Percentiles rank a stretch among this genome's conserved stretches.
Evolutionary conservation across 2,888 invertebrate species (phyloP).

Genomic region (Ectropis crepuscularia): DNA sequence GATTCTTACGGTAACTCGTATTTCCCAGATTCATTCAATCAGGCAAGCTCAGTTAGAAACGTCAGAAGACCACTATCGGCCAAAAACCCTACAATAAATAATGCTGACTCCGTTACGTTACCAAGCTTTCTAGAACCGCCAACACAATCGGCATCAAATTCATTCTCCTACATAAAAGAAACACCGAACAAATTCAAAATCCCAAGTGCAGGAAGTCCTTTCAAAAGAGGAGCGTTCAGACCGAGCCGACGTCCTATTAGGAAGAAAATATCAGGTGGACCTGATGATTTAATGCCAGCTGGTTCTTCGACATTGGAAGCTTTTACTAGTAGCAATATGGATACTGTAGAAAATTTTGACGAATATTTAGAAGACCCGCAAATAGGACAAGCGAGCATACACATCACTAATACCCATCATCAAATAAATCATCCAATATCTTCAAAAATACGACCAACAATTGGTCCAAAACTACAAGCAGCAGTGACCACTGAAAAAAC

Average conservation of each 20-base stretch:
- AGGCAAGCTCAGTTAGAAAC: conserved; percentile 72
- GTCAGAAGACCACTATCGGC: conserved; percentile 64
- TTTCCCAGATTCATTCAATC: conserved; percentile 75
- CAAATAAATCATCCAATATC: conserved; percentile 29
- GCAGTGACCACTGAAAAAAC: conserved; percentile 58
- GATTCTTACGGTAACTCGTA: conserved; percentile 78
- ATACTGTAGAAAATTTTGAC: conserved; percentile 68
- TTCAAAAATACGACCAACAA: conserved; percentile 59
- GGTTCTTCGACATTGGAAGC: conserved; percentile 73
- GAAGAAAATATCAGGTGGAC: conserved; percentile 72
- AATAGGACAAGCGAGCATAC: conserved; percentile 53
- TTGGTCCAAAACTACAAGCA: conserved; percentile 70
- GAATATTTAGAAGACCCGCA: conserved; percentile 65
- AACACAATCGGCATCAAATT: conserved; percentile 67
- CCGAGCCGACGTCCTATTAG: conserved; percentile 74
- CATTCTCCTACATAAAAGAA: conserved; percentile 69
- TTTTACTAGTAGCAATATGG: conserved; percentile 56
- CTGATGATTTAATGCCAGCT: conserved; percentile 73
- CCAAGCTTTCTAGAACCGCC: conserved; percentile 81
- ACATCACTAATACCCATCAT: conserved; percentile 34
- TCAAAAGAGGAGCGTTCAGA: conserved; percentile 70
- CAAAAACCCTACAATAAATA: conserved; percentile 55
- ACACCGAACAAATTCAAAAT: conserved; percentile 66
- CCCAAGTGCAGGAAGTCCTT: conserved; percentile 56
- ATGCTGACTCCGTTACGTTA: conserved; percentile 66